phyloP scores from a whole-genome alignment of 2,888 invertebrate genomes.

The Epinotia demarniana region DNA sequence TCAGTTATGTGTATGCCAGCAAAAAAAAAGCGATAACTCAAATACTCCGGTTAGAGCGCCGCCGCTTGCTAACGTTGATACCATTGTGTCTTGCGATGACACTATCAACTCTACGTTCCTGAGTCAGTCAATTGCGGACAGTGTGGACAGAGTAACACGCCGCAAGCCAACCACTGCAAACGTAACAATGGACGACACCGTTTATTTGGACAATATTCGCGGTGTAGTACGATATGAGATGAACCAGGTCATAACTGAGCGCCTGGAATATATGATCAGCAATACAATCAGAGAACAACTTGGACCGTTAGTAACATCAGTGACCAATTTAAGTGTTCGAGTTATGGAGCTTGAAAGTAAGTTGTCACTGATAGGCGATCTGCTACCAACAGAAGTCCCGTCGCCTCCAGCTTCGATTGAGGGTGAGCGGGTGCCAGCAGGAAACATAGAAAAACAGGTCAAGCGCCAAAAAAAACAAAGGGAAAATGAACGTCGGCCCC shows the following conservation, averaged over 20 bases:
- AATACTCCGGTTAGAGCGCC: not conserved
- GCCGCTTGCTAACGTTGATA: not conserved
- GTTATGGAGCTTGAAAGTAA: not conserved
- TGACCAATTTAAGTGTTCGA: not conserved
- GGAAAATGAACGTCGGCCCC: too few species aligned
- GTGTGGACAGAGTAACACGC: constrained; percentile 3
- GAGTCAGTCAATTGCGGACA: not conserved
- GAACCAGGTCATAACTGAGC: not conserved
- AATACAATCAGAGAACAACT: constrained; percentile 5
- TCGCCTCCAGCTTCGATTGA: too few species aligned
- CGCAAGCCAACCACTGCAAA: not conserved
- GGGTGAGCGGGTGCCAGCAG: too few species aligned
- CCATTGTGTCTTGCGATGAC: not conserved
- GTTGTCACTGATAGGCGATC: not conserved
- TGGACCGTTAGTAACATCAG: not conserved
- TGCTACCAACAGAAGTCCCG: too few species aligned
- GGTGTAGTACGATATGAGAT: constrained; percentile 1
- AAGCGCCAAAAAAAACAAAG: too few species aligned
- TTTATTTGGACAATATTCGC: not conserved
- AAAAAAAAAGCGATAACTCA: not conserved
- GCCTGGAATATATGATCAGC: not conserved
- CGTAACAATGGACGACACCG: constrained; percentile 4
- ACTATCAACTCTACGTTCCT: not conserved
- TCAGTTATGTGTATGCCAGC: not conserved
- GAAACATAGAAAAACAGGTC: too few species aligned